Percentiles rank a stretch among this genome's conserved stretches.
Conservation (phyloP, 2,797 vertebrate species). For the Capromys pilorides region DNA sequence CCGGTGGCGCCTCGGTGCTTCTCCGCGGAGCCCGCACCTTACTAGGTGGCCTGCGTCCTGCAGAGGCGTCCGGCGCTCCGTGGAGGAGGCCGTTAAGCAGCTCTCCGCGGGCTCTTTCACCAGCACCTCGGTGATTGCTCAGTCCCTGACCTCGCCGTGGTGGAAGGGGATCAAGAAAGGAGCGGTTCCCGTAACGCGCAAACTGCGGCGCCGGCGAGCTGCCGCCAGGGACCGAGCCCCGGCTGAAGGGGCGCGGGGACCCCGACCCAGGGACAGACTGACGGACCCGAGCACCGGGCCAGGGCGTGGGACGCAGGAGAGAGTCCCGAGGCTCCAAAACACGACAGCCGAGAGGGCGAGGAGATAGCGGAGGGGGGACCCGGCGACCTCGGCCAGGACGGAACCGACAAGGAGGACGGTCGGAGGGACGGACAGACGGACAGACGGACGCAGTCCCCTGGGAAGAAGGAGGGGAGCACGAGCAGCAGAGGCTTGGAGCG, state of each 20-base stretch:
- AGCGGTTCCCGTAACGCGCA: background rate
- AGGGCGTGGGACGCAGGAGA: background rate
- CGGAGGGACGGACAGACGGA: background rate
- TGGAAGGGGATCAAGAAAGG: slow-evolving; percentile 29
- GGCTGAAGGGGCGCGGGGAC: background rate
- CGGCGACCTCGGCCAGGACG: background rate
- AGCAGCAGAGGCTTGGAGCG: background rate
- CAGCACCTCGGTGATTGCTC: slow-evolving; percentile 41
- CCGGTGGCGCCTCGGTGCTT: background rate
- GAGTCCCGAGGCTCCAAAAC: background rate
- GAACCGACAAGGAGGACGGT: background rate
- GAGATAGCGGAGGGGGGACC: too few relatives aligned
- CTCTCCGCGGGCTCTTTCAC: slow-evolving; percentile 40
- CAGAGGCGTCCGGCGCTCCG: background rate
- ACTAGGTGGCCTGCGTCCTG: slow-evolving; percentile 41
- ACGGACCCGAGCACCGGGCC: background rate
- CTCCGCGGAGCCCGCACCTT: background rate
- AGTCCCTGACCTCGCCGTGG: slow-evolving; percentile 7
- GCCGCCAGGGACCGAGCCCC: background rate
- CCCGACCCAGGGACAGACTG: background rate
- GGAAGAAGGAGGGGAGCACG: background rate
- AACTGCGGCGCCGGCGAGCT: background rate
- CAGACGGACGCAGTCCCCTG: background rate
- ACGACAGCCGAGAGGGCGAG: background rate
- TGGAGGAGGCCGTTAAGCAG: background rate